Evolutionary conservation across 53 echinoderm and acorn worm species (phyloP), one percentile per base, ranked within the genome.

Genomic region (Actinopyga echinites): DNA sequence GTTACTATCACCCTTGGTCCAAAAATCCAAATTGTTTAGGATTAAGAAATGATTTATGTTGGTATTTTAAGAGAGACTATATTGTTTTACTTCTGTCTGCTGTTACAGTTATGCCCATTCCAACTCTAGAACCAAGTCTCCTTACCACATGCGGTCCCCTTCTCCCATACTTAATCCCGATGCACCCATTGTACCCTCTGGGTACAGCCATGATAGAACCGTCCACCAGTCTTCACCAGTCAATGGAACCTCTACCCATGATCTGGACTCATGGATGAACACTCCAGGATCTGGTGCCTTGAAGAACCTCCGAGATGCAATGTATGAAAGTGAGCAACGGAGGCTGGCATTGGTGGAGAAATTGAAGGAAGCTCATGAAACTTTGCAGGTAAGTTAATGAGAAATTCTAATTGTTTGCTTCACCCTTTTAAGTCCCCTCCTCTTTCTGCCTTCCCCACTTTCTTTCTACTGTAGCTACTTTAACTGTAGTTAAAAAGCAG

Each of bases 251-350:
- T 38, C 60, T 20, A n/a, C 36, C 69, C 81, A 58, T 37, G 49
- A 29, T 30, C 83, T 89, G 20, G 87, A 92, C 2, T 67, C 83
- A 4, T 88, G 91, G 91, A 63, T 82, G 75, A 19, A 80, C 43
- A 74, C 88, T 6, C 64, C 85, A 23, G 74, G 85, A 21, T 85
- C 86, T 11, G 79, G 84, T 21, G 84, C 92, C 2, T 59, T 91
- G 7, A 95, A 92, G 74, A 92, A 87, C 64, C 88, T 99, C 57
- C 87, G 95, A 44, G 99, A 99, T 89, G 94, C 94, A n/a, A 92
- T 99, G 94, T 94, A 95, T 52, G 99, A 99, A 90, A 99, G 99
- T 74, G 99, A 99, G 75, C 94, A 99, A 73, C 78, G 99, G 40
- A 61, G 99, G 21, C 83, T 99, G 73, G 87, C 90, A 0, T 62